Base-by-base conservation (phyloP, 1,140 invertebrate species). In the Drosophila oshimai region DNA sequence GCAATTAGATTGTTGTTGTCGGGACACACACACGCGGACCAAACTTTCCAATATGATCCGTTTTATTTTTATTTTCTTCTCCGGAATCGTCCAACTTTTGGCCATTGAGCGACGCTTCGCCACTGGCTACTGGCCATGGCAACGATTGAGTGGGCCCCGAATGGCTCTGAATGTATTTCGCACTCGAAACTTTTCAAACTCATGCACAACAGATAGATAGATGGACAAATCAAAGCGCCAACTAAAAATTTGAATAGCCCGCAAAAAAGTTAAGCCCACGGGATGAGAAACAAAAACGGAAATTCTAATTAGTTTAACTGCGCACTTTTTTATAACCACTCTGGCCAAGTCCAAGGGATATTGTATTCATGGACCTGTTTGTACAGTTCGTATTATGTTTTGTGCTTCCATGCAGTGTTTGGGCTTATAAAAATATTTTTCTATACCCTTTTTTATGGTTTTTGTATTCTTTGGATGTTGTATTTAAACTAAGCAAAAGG, bases 1-100 rank as follows among this genome's bases (percentile, higher is more conserved):
- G 73, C 81, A 87, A 87, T 87, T 87, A 77, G 77, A 87, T 76
- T 87, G 71, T 81, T 77, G 50, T 74, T 87, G 58, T 54, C 47
- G 41, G 49, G 50, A 55, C 60, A 49, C 49, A 58, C 44, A 53
- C 39, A 73, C 33, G 31, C 37, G 17, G 58, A 39, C 49, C 44
- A 22, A 83, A 80, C 51, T 80, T 75, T 73, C 34, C 39, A 69
- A 64, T 73, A 68, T 47, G 34, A 55, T 36, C 55, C 29, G 49
- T 42, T 46, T 65, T 31, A 53, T 67, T 55, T 44, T 50, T 31
- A 51, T 42, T 58, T 77, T 26, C 46, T 51, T 70, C 60, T 61
- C 33, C 33, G 29, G 60, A 34, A 71, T 29, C 64, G 61, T 74
- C 73, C 57, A 83, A 83, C 78, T 83, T 77, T 77, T 57, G 64